phyloP scores from a whole-genome alignment of 2,113 vertebrate species.

The Dendropsophus ebraccatus region DNA sequence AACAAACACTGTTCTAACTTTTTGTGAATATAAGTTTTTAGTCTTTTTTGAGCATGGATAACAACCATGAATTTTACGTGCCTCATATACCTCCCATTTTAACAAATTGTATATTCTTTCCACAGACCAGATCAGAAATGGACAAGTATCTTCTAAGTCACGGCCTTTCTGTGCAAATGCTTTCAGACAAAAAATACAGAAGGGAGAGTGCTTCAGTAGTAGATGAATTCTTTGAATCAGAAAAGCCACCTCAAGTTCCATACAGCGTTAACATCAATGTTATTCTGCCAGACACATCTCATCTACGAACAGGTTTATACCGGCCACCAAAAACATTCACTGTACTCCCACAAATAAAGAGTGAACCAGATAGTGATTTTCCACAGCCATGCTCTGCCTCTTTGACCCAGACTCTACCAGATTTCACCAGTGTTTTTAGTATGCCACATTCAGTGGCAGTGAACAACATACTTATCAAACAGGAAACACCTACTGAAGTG shows the following conservation, averaged over 20 bases:
- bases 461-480: slow-evolving; percentile 87
- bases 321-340: slow-evolving; percentile 68
- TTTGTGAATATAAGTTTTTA: not conserved
- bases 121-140: slow-evolving; percentile 79
- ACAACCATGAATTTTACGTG: not conserved
- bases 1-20: too few species aligned
- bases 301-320: slow-evolving; percentile 88
- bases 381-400: slow-evolving; percentile 70
- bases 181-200: slow-evolving; percentile 82
- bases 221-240: slow-evolving; percentile 87
- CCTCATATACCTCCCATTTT: too few species aligned
- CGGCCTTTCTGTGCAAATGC: slow-evolving; percentile 59
- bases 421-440: slow-evolving; percentile 92
- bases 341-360: slow-evolving; percentile 77
- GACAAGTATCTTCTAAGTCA: slow-evolving; percentile 82
- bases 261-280: slow-evolving; percentile 94
- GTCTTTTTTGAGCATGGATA: not conserved
- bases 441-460: slow-evolving; percentile 77
- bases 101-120: accelerated
- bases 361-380: slow-evolving; percentile 77
- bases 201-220: slow-evolving; percentile 88
- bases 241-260: slow-evolving; percentile 74
- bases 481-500: slow-evolving; percentile 74
- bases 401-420: slow-evolving; percentile 81
- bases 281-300: slow-evolving; percentile 84